Evolutionary conservation across 2,888 invertebrate genomes (phyloP).

Genomic region (Caenorhabditis parvicauda): DNA sequence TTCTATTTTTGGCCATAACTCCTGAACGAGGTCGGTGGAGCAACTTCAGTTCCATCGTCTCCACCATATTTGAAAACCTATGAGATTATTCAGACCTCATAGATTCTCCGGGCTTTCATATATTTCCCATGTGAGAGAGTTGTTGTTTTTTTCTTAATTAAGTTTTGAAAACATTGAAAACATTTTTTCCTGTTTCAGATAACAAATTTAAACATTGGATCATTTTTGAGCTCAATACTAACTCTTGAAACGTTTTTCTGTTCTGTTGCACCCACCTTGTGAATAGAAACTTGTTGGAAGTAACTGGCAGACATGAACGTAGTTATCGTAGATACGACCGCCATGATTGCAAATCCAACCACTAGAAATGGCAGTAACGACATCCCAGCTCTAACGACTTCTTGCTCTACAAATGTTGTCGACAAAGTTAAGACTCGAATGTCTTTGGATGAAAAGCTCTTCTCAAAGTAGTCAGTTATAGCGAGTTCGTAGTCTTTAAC

Average conservation of each 20-base stretch:
- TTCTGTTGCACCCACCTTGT: conserved; percentile 35
- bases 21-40: too few species aligned
- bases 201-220: neutral
- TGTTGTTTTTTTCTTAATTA: neutral
- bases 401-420: conserved; percentile 54
- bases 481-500: conserved; percentile 52
- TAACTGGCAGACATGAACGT: conserved; percentile 52
- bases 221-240: conserved; percentile 1
- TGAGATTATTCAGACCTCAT: too few species aligned
- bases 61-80: too few species aligned
- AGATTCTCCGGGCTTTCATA: too few species aligned
- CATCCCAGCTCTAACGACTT: conserved; percentile 52
- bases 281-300: conserved; percentile 48
- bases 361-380: conserved; percentile 48
- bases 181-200: neutral
- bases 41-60: too few species aligned
- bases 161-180: neutral
- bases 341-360: conserved; percentile 55
- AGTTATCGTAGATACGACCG: conserved; percentile 43
- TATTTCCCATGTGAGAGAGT: too few species aligned
- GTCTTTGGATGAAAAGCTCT: conserved; percentile 29
- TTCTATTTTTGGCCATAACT: too few species aligned
- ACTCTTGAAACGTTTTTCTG: neutral
- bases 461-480: conserved; percentile 52
- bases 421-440: conserved; percentile 51